A percentile compares a stretch with the other conserved stretches of the same genome.
Conservation (phyloP, 2,797 vertebrate species). For the Leptodactylus fallax region DNA sequence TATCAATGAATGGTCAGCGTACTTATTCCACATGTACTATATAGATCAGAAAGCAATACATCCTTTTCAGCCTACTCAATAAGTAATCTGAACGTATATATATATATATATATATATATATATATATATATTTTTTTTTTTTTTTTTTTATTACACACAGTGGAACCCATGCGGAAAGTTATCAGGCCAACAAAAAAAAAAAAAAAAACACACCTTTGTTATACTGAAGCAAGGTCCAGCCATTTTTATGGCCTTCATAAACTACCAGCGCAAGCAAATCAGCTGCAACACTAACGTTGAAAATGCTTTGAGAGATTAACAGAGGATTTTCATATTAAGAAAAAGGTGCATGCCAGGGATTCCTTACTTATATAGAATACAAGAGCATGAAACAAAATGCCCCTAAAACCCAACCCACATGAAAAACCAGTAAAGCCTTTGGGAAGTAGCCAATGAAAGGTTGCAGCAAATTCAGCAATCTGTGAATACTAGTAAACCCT, state of each 20-base stretch:
- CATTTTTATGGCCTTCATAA: constrained; percentile 30
- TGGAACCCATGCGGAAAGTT: background rate
- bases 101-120: too few relatives aligned
- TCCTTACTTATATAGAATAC: background rate
- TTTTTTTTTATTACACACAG: too few relatives aligned
- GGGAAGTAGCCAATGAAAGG: background rate
- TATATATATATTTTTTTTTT: too few relatives aligned
- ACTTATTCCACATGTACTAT: background rate
- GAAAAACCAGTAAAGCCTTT: background rate
- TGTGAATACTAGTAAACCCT: too few relatives aligned
- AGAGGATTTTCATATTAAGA: constrained; percentile 35
- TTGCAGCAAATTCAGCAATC: too few relatives aligned
- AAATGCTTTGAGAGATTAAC: constrained; percentile 41
- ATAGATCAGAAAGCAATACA: background rate
- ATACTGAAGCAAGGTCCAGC: background rate
- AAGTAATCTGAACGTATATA: background rate
- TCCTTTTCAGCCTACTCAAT: background rate
- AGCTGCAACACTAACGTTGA: background rate
- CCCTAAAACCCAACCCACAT: background rate
- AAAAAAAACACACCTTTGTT: background rate
- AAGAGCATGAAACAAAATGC: background rate
- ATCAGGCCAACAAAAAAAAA: background rate
- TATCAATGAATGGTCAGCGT: background rate
- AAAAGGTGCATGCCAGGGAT: constrained; percentile 41
- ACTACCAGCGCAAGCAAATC: background rate